phyloP scores from a whole-genome alignment of 1,140 invertebrate genomes.

The Tenebrio molitor region DNA sequence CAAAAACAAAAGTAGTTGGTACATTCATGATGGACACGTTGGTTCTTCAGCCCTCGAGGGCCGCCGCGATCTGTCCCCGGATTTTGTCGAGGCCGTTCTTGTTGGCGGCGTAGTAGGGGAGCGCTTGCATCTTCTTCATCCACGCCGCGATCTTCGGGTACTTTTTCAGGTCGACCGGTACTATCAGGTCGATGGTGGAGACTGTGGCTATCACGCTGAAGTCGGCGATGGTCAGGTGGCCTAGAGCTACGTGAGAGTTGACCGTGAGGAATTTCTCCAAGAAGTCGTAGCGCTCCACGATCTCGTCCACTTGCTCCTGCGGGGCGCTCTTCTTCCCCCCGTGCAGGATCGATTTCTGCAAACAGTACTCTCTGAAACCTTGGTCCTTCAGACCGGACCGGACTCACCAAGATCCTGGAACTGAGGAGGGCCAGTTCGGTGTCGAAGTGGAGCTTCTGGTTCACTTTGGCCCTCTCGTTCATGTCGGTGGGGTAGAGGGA shows the following conservation, averaged over 20 bases:
- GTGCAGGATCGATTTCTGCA: slow-evolving; percentile 8
- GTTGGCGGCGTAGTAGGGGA: slow-evolving; percentile 55
- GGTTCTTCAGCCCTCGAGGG: slow-evolving; percentile 18
- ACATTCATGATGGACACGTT: not conserved
- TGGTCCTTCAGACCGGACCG: not conserved
- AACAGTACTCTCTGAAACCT: not conserved
- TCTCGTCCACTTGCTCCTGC: slow-evolving; percentile 37
- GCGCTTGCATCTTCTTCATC: slow-evolving; percentile 61
- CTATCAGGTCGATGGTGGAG: slow-evolving; percentile 59
- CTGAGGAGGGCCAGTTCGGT: slow-evolving; percentile 25
- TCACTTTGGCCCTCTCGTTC: slow-evolving; percentile 69
- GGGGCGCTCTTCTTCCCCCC: slow-evolving; percentile 31
- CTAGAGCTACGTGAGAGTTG: slow-evolving; percentile 61
- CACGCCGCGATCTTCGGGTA: slow-evolving; percentile 61
- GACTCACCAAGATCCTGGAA: slow-evolving; percentile 16
- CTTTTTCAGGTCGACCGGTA: slow-evolving; percentile 23
- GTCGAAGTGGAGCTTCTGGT: slow-evolving; percentile 70
- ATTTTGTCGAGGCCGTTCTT: slow-evolving; percentile 37
- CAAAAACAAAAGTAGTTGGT: slow-evolving; percentile 12
- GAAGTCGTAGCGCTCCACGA: slow-evolving; percentile 43
- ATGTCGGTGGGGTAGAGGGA: slow-evolving; percentile 73
- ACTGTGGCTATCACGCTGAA: slow-evolving; percentile 59
- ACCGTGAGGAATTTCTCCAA: slow-evolving; percentile 62
- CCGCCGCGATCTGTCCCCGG: not conserved
- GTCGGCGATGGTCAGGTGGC: slow-evolving; percentile 69